phyloP scores from a whole-genome alignment of 2,113 vertebrate genomes.

The Acanthisitta chloris region DNA sequence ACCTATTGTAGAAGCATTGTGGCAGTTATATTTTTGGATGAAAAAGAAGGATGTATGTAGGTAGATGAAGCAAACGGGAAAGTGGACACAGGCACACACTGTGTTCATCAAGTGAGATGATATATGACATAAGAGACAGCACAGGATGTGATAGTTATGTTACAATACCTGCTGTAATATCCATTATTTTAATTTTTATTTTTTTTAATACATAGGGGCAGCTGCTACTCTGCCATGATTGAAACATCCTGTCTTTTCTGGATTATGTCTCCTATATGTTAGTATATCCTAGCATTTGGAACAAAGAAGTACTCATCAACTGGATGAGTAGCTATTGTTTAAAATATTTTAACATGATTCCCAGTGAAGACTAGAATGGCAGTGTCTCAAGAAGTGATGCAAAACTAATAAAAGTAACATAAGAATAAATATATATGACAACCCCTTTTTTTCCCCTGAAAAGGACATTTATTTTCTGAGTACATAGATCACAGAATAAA shows the following conservation, averaged over 20 bases:
- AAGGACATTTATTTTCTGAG: neutral
- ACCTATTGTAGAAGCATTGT: neutral
- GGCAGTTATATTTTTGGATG: neutral
- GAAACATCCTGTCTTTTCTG: constrained; percentile 10
- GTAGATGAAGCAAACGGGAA: neutral
- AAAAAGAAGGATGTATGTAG: neutral
- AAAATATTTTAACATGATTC: constrained; percentile 3
- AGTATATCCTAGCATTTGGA: neutral
- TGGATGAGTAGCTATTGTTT: neutral
- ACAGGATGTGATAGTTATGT: neutral
- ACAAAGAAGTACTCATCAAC: neutral
- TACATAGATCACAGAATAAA: neutral
- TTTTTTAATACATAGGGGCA: neutral
- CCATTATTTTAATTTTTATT: neutral
- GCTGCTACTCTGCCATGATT: neutral
- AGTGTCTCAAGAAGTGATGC: neutral
- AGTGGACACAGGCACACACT: neutral
- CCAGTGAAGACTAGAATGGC: neutral
- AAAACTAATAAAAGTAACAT: neutral
- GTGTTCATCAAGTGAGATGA: neutral
- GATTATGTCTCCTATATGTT: neutral
- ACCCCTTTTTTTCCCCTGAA: neutral
- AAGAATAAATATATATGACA: neutral
- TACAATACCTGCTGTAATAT: neutral
- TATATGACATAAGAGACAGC: neutral